Percentiles rank a stretch among this genome's conserved stretches.
These are phyloP conservation scores for Unio delphinus DNA, from an alignment of 2,888 invertebrate genomes.

Conservation along the genomic window DNA sequence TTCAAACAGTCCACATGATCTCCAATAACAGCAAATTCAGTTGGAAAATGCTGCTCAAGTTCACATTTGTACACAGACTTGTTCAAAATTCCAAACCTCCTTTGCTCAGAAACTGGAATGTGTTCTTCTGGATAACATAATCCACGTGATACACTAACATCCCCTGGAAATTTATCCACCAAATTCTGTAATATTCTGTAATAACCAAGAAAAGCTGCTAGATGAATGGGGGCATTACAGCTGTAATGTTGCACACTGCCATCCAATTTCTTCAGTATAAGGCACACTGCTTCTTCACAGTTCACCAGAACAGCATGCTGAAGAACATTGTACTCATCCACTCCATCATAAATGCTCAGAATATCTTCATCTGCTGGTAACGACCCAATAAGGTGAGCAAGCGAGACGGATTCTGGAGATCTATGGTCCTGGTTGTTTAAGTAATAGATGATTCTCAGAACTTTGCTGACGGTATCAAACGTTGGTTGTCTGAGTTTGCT, in stretches of 20 bases:
- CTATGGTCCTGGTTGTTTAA: constrained; percentile 27
- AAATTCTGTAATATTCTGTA: constrained; percentile 81
- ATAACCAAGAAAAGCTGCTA: constrained; percentile 82
- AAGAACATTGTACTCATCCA: constrained; percentile 80
- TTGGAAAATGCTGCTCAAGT: constrained; percentile 52
- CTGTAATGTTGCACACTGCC: constrained; percentile 80
- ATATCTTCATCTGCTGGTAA: constrained; percentile 54
- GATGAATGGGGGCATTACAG: constrained; percentile 83
- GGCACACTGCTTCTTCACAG: constrained; percentile 78
- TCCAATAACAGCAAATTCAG: constrained; percentile 66
- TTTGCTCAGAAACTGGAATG: constrained; percentile 60
- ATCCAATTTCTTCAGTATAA: constrained; percentile 72
- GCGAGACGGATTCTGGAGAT: constrained; percentile 4
- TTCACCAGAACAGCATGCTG: constrained; percentile 82
- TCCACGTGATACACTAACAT: constrained; percentile 79
- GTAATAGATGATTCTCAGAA: constrained; percentile 33
- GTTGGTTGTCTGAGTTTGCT: constrained; percentile 27
- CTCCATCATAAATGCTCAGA: constrained; percentile 73
- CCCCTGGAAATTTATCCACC: constrained; percentile 80
- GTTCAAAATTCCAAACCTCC: constrained; percentile 59
- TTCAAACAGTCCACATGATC: constrained; percentile 62
- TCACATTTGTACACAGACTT: constrained; percentile 65
- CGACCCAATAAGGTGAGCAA: constrained; percentile 25
- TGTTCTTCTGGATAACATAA: constrained; percentile 85
- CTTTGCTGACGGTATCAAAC: constrained; percentile 28